A percentile compares a stretch with the other conserved stretches of the same genome.
Evolutionary conservation across 2,888 invertebrate genomes (phyloP).

Genomic region (Pachymerium ferrugineum): DNA sequence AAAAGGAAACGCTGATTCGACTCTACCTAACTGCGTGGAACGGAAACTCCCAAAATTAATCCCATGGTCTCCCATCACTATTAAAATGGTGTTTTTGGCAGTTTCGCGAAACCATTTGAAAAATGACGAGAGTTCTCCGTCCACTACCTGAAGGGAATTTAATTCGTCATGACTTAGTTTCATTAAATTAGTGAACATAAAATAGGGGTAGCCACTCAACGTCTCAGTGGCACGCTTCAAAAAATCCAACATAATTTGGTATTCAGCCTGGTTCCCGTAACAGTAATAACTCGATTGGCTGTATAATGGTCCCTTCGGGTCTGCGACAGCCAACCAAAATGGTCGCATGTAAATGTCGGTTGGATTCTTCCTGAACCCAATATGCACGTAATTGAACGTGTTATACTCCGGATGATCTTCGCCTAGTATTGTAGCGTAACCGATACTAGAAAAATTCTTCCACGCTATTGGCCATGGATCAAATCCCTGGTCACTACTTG

Average conservation of each 20-base stretch:
- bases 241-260: constrained; percentile 43
- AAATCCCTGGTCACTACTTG: constrained; percentile 52
- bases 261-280: constrained; percentile 39
- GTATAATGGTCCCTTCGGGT: constrained; percentile 34
- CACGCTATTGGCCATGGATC: constrained; percentile 69
- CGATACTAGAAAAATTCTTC: constrained; percentile 66
- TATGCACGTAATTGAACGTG: constrained; percentile 71
- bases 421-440: constrained; percentile 71
- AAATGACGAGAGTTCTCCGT: constrained; percentile 45
- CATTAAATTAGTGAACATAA: constrained; percentile 46
- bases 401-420: constrained; percentile 76
- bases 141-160: constrained; percentile 55
- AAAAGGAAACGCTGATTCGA: constrained; percentile 83
- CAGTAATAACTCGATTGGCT: constrained; percentile 35
- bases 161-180: constrained; percentile 71
- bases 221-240: constrained; percentile 43
- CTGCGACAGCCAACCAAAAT: constrained; percentile 63
- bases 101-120: constrained; percentile 37
- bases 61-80: constrained; percentile 47
- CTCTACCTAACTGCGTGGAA: constrained; percentile 54
- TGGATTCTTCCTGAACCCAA: constrained; percentile 67
- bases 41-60: constrained; percentile 46
- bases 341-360: constrained; percentile 80
- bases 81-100: constrained; percentile 37
- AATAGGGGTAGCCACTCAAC: constrained; percentile 42